phyloP scores from a whole-genome alignment of 2,113 vertebrate genomes.

The Aldabrachelys gigantea region DNA sequence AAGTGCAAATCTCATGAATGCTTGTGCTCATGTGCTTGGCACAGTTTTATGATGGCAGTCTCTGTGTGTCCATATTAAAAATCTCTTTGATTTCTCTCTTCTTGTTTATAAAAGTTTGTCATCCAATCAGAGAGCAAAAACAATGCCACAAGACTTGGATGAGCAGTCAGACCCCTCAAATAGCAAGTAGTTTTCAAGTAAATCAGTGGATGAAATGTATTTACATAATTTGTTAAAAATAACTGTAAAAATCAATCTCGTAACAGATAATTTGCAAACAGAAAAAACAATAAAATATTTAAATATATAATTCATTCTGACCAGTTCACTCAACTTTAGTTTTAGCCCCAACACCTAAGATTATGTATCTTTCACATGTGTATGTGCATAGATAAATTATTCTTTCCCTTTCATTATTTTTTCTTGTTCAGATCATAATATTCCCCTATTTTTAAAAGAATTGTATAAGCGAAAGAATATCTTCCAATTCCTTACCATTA shows the following conservation, averaged over 20 bases:
- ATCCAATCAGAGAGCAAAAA: neutral
- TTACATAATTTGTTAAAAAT: neutral
- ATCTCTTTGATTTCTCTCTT: neutral
- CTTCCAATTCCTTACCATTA: neutral
- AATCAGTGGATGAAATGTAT: neutral
- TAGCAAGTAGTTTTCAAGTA: neutral
- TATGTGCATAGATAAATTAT: neutral
- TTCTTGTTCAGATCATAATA: neutral
- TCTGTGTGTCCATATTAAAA: neutral
- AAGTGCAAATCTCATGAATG: neutral
- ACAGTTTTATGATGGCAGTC: neutral
- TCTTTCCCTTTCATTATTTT: neutral
- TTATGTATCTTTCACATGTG: neutral
- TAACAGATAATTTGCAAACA: neutral
- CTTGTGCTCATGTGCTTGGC: neutral
- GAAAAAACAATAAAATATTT: accelerated
- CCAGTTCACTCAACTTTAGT: neutral
- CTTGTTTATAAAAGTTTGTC: neutral
- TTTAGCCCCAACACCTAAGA: neutral
- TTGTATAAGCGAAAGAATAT: neutral
- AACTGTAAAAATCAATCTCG: neutral
- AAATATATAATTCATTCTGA: neutral
- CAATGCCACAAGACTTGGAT: neutral
- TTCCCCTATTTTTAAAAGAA: neutral
- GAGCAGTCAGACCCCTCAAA: neutral